Base-by-base conservation (phyloP, 2,888 invertebrate species). In the Plemyria rubiginata region DNA sequence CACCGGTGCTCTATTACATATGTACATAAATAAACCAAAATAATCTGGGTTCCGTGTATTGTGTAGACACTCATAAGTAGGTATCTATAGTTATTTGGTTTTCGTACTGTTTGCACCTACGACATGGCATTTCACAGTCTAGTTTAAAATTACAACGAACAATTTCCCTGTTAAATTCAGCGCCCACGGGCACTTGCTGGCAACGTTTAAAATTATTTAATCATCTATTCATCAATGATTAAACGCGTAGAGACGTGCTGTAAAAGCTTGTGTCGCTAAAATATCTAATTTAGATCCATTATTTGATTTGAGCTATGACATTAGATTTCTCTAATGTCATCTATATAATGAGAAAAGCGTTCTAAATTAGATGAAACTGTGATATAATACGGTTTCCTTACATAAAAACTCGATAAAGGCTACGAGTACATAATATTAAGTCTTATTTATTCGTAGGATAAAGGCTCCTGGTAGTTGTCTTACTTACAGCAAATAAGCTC, bases 211-310 rank as follows among this genome's bases (percentile, higher is more conserved):
- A 68, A 63, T 62, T 60, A 68, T 62, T 66, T 62, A 66, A 68
- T 64, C 64, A 60, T 64, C 54, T 66, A 60, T 64, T 64, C 64
- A 66, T 57, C 60, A 62, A 54, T 55, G 60, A 68, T 66, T 64
- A 68, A 68, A 68, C 45, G 59, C 63, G 22, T 48, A 59, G 59
- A 62, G 59, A 62, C 55, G 61, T 60, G 64, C 60, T 64, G 53
- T 64, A 56, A 64, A 64, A 56, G 60, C 53, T 46, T 40, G 43
- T 38, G 52, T 49, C 60, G 49, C 52, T 56, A 49, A 49, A 63
- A 43, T 49, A 54, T 54, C 22, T 9, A 51, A 62, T 54, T 13
- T 55, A 41, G 28, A 45, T 46, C 28, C 46, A 52, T 59, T 59
- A 59, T 59, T 63, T 52, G 41, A 29, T 11, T 48, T 7, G 16